Evolutionary conservation across 2,113 vertebrate species (phyloP), one percentile per base, ranked within the genome.

Genomic region (Lucifuga dentata): DNA sequence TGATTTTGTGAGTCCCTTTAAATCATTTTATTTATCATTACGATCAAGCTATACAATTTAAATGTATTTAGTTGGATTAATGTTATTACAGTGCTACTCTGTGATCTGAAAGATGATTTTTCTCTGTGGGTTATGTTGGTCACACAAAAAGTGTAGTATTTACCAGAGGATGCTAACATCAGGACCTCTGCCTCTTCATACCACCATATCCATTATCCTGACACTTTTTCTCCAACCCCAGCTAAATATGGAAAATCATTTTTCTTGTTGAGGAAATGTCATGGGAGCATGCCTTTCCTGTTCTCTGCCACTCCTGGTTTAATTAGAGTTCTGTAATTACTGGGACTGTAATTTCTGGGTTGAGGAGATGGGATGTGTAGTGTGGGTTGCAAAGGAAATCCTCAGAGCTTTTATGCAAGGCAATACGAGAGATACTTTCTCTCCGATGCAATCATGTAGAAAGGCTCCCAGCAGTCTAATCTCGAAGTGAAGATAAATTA

Each of bases 251-350:
- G 83, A 87, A 76, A 77, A 84, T 80, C 62, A 87, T 90, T 89
- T 89, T 87, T 91, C 86, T 87, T 84, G 80, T 69, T 68, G 84
- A 68, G 77, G 82, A 91, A 89, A 89, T 90, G 87, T 89, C 87
- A 88, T 73, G 86, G 88, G 88, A 90, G 82, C 49, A 50, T 75
- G 80, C 78, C 84, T 89, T 80, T 83, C 65, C 78, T 67, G 67
- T 81, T 86, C 57, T 80, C 68, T 73, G 68, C 80, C 69, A 85
- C 75, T 83, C 73, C 65, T 68, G 66, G 20, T 65, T 89, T 89
- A 89, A 90, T 89, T 90, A 87, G 77, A 81, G 66, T 86, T 80
- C 74, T 87, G 84, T 89, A 91, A 91, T 90, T 90, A 88, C 84
- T 75, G 73, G 73, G 61, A 85, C 71, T 83, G 75, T 67, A 81